Evolutionary conservation across 1,140 invertebrate species (phyloP).

Genomic region (Tetragonula clypearis): DNA sequence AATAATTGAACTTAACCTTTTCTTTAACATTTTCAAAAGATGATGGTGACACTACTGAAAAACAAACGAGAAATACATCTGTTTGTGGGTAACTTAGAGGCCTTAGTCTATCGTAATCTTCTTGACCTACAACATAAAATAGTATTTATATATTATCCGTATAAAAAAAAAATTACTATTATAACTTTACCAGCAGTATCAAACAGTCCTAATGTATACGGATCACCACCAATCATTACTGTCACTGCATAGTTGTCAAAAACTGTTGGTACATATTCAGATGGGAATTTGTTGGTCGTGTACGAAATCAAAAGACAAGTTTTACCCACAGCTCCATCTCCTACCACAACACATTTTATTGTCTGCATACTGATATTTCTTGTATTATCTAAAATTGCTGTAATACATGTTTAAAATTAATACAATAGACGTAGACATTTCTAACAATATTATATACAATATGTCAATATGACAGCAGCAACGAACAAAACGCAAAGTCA

Average conservation of each 20-base stretch:
- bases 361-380: constrained; percentile 92
- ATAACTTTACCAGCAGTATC: constrained; percentile 92
- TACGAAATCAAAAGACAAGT: constrained; percentile 96
- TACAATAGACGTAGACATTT: too few species aligned
- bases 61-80: constrained; percentile 99
- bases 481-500: not conserved
- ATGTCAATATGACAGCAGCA: not conserved
- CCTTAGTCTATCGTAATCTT: constrained; percentile 97
- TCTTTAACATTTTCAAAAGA: constrained; percentile 99
- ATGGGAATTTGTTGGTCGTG: constrained; percentile 98
- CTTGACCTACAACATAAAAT: constrained; percentile 87
- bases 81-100: constrained; percentile 99
- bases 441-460: not conserved
- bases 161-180: not conserved
- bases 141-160: not conserved
- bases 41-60: constrained; percentile 98
- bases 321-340: constrained; percentile 98
- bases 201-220: constrained; percentile 98
- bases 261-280: constrained; percentile 98
- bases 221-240: constrained; percentile 99
- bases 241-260: constrained; percentile 99
- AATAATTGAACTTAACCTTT: constrained; percentile 87
- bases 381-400: constrained; percentile 47
- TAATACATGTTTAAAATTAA: not conserved
- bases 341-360: constrained; percentile 99